A percentile compares a stretch with the other conserved stretches of the same genome.
Evolutionary conservation across 2,888 invertebrate species (phyloP).

Genomic region (Herminia tarsipennalis): DNA sequence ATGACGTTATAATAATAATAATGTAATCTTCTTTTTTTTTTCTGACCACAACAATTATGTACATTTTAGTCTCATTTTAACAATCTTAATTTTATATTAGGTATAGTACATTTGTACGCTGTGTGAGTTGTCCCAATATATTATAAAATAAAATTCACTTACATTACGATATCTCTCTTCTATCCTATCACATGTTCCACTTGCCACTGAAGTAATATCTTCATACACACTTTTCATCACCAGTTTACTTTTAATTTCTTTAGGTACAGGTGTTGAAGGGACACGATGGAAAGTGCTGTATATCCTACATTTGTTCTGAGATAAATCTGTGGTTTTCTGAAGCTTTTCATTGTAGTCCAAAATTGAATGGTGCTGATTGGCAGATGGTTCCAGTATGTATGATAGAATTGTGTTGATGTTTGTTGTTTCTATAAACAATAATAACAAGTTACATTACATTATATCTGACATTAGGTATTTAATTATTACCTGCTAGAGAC

Average conservation of each 20-base stretch:
- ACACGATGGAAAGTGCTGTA: slow-evolving; percentile 66
- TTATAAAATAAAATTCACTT: too few species aligned
- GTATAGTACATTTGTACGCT: too few species aligned
- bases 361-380: slow-evolving; percentile 53
- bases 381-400: slow-evolving; percentile 55
- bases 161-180: slow-evolving; percentile 60
- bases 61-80: too few species aligned
- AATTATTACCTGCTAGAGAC: too few species aligned
- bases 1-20: too few species aligned
- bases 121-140: too few species aligned
- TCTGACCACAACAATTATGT: too few species aligned
- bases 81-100: too few species aligned
- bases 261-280: slow-evolving; percentile 45
- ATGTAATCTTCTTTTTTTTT: too few species aligned
- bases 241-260: slow-evolving; percentile 32
- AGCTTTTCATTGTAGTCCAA: slow-evolving; percentile 71
- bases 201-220: slow-evolving; percentile 58
- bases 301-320: slow-evolving; percentile 61
- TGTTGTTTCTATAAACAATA: slow-evolving; percentile 56
- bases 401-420: slow-evolving; percentile 54
- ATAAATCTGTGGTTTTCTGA: slow-evolving; percentile 52
- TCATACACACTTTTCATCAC: slow-evolving; percentile 54
- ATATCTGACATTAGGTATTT: too few species aligned
- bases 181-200: slow-evolving; percentile 30
- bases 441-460: neutral